Evolutionary conservation across 2,888 invertebrate genomes (phyloP).

Genomic region (Diadegma fenestrale): DNA sequence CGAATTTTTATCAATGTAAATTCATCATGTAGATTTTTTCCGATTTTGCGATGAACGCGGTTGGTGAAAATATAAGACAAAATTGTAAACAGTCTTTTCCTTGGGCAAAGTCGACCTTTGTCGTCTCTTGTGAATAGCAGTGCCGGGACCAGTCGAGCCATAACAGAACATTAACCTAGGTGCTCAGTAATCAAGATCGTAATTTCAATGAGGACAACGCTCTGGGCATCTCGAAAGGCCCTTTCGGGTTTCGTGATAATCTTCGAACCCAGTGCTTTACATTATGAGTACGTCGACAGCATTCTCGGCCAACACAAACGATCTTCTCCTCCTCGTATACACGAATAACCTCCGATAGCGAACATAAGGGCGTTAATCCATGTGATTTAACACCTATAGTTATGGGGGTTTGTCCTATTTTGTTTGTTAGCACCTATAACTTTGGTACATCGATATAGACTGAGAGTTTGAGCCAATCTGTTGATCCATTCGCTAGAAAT

Average conservation of each 20-base stretch:
- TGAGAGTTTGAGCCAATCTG: slow-evolving; percentile 76
- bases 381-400: slow-evolving; percentile 14
- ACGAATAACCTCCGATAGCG: slow-evolving; percentile 19
- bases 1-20: background rate
- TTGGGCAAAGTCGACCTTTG: background rate
- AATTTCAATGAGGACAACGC: slow-evolving; percentile 34
- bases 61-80: background rate
- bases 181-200: slow-evolving; percentile 33
- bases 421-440: slow-evolving; percentile 12
- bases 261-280: slow-evolving; percentile 50
- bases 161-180: slow-evolving; percentile 14
- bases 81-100: background rate
- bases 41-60: background rate
- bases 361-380: slow-evolving; percentile 29
- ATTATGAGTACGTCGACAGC: slow-evolving; percentile 57
- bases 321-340: slow-evolving; percentile 7
- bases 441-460: slow-evolving; percentile 56
- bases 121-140: background rate
- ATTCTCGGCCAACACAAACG: slow-evolving; percentile 11
- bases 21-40: background rate
- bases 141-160: background rate
- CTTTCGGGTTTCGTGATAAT: slow-evolving; percentile 47
- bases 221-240: slow-evolving; percentile 17
- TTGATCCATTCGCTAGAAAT: slow-evolving; percentile 77
- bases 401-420: slow-evolving; percentile 8